phyloP scores from a whole-genome alignment of 2,113 vertebrate genomes.

The Oophaga pumilio region DNA sequence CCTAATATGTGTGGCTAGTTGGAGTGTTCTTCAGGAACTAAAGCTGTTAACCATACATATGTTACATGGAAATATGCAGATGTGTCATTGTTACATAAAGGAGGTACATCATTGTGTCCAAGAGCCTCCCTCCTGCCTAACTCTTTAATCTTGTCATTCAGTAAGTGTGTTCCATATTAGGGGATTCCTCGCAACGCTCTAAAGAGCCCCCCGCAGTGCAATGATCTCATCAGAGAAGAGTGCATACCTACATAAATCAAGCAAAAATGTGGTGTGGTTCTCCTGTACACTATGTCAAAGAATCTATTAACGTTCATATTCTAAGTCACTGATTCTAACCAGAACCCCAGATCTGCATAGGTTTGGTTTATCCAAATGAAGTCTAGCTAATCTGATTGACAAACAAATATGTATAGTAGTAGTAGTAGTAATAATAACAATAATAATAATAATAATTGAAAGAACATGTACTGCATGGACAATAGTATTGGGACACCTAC shows the following conservation, averaged over 20 bases:
- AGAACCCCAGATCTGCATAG: neutral
- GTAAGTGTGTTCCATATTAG: slow-evolving; percentile 24
- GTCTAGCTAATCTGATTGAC: no score
- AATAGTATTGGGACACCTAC: no score
- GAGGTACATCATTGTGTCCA: neutral
- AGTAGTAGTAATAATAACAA: no score
- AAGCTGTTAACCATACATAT: neutral
- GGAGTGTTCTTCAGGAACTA: neutral
- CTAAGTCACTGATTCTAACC: neutral
- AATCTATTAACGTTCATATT: neutral
- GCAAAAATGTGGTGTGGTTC: no score
- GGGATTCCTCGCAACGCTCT: slow-evolving; percentile 1
- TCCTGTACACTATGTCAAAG: neutral
- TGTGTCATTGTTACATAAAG: neutral
- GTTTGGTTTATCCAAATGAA: neutral
- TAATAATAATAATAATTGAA: no score
- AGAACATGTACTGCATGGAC: no score
- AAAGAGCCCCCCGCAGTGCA: neutral
- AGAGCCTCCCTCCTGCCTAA: neutral
- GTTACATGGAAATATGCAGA: neutral
- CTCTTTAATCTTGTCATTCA: neutral
- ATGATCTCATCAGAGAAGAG: neutral
- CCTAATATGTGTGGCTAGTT: neutral
- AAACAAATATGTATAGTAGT: no score
- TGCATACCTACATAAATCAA: neutral